Percentiles rank a stretch among this genome's conserved stretches.
Conservation (phyloP, 2,113 vertebrate genomes). For the Peromyscus californicus region DNA sequence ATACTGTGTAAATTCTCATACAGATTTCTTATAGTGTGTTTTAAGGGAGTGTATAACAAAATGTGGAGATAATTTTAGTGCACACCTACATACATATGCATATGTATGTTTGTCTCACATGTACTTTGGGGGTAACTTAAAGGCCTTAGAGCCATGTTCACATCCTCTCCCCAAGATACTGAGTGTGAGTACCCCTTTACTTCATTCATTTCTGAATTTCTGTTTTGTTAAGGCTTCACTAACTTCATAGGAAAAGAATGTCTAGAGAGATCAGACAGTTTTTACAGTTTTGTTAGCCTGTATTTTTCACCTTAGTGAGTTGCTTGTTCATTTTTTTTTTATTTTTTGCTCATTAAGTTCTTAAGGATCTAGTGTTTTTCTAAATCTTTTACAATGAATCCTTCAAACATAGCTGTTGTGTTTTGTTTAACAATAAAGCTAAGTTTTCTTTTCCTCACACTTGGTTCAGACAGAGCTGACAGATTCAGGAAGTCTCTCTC, state of each 20-base stretch:
- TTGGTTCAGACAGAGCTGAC: too few species aligned
- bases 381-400: background rate
- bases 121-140: background rate
- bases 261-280: background rate
- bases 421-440: constrained; percentile 15
- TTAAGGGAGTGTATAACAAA: constrained; percentile 19
- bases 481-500: too few species aligned
- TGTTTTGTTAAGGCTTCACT: constrained; percentile 45
- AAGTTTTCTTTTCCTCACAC: constrained; percentile 40
- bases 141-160: background rate
- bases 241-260: background rate
- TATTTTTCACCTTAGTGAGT: constrained; percentile 54
- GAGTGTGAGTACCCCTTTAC: background rate
- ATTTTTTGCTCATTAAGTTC: constrained; percentile 29
- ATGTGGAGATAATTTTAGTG: background rate
- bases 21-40: constrained; percentile 27
- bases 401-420: constrained; percentile 39
- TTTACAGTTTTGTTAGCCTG: background rate
- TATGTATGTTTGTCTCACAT: background rate
- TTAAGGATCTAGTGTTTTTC: constrained; percentile 21
- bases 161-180: background rate
- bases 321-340: background rate
- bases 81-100: background rate
- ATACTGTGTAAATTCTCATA: background rate
- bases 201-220: constrained; percentile 36